Conservation (phyloP, 1,140 invertebrate species). For the Scaptomyza hsui region DNA sequence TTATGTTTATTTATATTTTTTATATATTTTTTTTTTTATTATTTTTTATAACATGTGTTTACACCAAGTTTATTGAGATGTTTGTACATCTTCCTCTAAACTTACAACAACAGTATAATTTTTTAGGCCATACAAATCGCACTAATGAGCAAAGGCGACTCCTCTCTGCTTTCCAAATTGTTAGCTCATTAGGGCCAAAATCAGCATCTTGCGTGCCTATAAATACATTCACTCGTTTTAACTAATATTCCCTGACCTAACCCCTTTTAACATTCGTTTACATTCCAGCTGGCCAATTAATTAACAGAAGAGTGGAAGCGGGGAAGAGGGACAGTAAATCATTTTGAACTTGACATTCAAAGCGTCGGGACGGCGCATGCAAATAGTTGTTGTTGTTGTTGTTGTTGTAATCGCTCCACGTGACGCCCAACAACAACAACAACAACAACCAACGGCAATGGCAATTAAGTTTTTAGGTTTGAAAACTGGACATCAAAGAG, state of each 20-base stretch:
- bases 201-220: constrained; percentile 26
- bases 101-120: neutral
- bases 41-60: no score
- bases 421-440: constrained; percentile 49
- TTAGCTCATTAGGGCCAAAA: constrained; percentile 47
- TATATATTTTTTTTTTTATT: no score
- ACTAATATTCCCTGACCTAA: constrained; percentile 15
- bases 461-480: constrained; percentile 1
- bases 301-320: constrained; percentile 36
- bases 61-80: no score
- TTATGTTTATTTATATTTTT: no score
- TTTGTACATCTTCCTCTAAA: no score
- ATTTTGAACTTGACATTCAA: constrained; percentile 80
- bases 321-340: constrained; percentile 52
- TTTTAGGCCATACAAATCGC: constrained; percentile 4
- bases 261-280: neutral
- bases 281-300: constrained; percentile 62
- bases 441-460: constrained; percentile 34
- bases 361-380: constrained; percentile 50
- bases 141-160: constrained; percentile 25
- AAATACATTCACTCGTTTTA: constrained; percentile 22
- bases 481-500: constrained; percentile 66
- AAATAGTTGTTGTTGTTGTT: constrained; percentile 40
- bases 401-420: constrained; percentile 33
- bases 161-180: constrained; percentile 15